Percentiles rank a stretch among this genome's conserved stretches.
Evolutionary conservation across 2,888 invertebrate species (phyloP).

Genomic region (Agelastica alni): DNA sequence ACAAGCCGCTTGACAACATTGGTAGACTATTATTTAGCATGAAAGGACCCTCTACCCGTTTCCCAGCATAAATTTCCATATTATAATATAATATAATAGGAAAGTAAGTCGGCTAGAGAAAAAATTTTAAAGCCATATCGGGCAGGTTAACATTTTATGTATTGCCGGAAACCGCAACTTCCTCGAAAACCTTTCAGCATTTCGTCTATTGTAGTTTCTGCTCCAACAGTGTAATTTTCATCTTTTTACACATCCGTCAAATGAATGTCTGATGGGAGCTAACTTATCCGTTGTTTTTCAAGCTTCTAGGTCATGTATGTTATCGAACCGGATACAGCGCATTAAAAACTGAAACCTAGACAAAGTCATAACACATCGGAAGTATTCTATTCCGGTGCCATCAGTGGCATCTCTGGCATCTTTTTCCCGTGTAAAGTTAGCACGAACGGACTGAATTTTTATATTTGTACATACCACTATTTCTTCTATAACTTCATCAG

Average conservation of each 20-base stretch:
- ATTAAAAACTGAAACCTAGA: conserved; percentile 9
- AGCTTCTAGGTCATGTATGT: background rate
- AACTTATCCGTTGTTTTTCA: conserved; percentile 7
- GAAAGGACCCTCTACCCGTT: conserved; percentile 14
- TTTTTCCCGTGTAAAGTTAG: conserved; percentile 8
- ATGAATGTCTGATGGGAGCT: conserved; percentile 13
- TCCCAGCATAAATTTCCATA: conserved; percentile 18
- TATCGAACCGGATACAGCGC: conserved; percentile 6
- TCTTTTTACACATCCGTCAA: conserved; percentile 6
- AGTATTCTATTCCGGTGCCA: conserved; percentile 6
- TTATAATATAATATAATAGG: conserved; percentile 9
- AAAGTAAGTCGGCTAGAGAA: no score
- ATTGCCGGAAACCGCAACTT: conserved; percentile 11
- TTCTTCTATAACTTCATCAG: conserved; percentile 4
- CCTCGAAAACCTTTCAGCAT: conserved; percentile 17
- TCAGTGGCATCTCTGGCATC: conserved; percentile 12
- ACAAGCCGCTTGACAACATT: conserved; percentile 5
- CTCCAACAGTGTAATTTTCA: conserved; percentile 8
- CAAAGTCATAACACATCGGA: conserved; percentile 6
- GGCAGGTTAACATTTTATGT: conserved; percentile 12
- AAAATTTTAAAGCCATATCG: conserved; percentile 11
- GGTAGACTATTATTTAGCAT: conserved; percentile 5
- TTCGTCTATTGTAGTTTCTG: conserved; percentile 13
- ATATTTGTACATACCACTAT: conserved; percentile 11
- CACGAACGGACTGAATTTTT: conserved; percentile 8